Base-by-base conservation (phyloP, 1,140 invertebrate genomes). In the Anadara kagoshimensis region DNA sequence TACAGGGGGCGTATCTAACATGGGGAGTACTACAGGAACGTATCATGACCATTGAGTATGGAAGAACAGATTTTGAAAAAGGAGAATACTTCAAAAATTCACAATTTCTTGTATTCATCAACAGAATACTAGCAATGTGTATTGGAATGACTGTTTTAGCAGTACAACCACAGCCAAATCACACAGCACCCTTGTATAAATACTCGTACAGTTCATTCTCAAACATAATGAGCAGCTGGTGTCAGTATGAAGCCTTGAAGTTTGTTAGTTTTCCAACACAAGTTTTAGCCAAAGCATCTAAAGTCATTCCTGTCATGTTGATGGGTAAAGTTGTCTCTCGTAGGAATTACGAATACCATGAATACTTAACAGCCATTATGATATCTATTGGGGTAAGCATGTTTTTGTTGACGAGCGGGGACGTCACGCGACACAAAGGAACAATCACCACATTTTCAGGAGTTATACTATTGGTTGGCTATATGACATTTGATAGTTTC, bases 221-320 rank as follows among this genome's bases (percentile, higher is more conserved):
- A 20, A 99, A 99, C 89, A 97, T 99, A 72, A 94, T 99, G 92
- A 98, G 97, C 87, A 97, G 96, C 51, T 99, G 98, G 98, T 99
- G 97, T 89, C 98, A 99, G 90, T 99, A 99, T 87, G 98, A 99
- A 91, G 98, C 98, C 24, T 91, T 99, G 4, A 99, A 99, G 90
- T 99, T 95, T 91, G 96, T 99, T 78, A 98, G 94, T 84, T 99
- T 99, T 90, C 98, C 98, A 3, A 97, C 96, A 53, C 98, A 99
- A 91, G 95, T 96, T 76, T 80, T 90, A 47, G 87, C 87, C 10
- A 90, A 90, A 72, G 85, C 88, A 4, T 87, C 82, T 41, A 90
- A 90, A 69, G 85, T 87, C 69, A 97, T 99, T 80, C 96, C 97
- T n/a, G 97, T 98, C 11, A 99, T 99, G 97, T 89, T 98, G 81